Base-by-base conservation (phyloP, 2,797 vertebrate species). In the Danio kyathit region DNA sequence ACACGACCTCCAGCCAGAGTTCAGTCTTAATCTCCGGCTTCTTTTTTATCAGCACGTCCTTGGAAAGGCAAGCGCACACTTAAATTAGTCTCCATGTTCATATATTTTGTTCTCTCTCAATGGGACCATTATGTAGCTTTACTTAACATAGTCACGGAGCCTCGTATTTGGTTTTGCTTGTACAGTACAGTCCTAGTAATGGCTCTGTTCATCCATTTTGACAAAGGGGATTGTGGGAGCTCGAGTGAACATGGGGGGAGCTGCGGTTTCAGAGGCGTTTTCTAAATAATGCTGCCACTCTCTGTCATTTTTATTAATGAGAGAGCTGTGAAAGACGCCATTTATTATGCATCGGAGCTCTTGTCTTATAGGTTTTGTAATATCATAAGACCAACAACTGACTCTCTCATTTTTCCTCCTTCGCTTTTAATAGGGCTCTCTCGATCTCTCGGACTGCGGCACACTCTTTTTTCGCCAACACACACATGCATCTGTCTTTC, bases 251-350 rank as follows among this genome's bases (percentile, higher is more conserved):
- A 67, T 41, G 57, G 56, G 46, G 52, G 46, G 52, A 70, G 66
- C 61, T 57, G 76, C 44, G 72, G 52, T 82, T 87, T 88, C 74
- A 82, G 69, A 54, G 69, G 69, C 41, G 76, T 76, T 76, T 86
- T 29, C 61, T 82, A 79, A 84, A 86, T 69, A 64, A 69, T 79
- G 70, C 54, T 29, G 29, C 54, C 64, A 61, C 84, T 46, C 60
- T 81, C 82, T 85, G 86, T 82, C 87, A 79, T 89, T 76, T 80
- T 85, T 79, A 84, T 76, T 87, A 83, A 88, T 90, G 88, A 86
- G 63, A 65, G 46, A 86, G 72, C 64, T 87, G 79, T 85, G 85
- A 87, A 84, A 83, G 77, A 70, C 56, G 51, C 51, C 63, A 74
- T 81, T 48, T 84, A 59, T 84, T 84, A 73, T 81, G 73, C 64